Conservation (phyloP, 2,113 vertebrate species). For the Scytalopus superciliaris region DNA sequence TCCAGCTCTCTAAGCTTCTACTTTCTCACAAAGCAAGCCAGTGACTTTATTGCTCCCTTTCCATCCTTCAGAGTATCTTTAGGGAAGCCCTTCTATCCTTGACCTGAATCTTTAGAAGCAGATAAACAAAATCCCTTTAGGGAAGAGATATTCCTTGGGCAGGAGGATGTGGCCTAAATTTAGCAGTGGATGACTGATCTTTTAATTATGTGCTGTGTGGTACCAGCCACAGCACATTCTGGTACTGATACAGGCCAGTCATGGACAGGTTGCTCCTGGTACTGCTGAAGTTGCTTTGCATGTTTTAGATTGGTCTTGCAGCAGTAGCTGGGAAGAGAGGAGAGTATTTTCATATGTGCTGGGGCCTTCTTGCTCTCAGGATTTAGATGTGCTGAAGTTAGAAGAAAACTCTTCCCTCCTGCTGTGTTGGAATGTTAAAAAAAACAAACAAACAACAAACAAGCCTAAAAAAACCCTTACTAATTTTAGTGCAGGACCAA, state of each 20-base stretch:
- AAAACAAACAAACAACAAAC: not conserved
- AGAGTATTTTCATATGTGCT: not conserved
- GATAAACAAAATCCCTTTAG: not conserved
- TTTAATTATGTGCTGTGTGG: not conserved
- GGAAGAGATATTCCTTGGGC: not conserved
- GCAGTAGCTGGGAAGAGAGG: not conserved
- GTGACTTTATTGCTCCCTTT: not conserved
- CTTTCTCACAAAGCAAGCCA: not conserved
- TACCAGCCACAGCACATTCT: not conserved
- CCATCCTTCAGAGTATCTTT: not conserved
- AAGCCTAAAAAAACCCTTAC: not conserved
- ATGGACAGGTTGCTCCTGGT: not conserved
- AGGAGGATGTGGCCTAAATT: not conserved
- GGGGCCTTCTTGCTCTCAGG: not conserved
- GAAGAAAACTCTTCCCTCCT: not conserved
- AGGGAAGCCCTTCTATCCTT: not conserved
- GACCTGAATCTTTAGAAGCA: not conserved
- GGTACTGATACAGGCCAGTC: not conserved
- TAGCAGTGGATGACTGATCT: not conserved
- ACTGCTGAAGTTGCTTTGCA: not conserved
- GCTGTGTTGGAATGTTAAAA: not conserved
- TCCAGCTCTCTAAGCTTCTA: not conserved
- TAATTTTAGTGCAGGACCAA: not conserved
- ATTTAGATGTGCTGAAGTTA: not conserved
- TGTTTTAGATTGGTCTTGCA: not conserved